phyloP scores from a whole-genome alignment of 92 coral and sea anemone species.

The Palythoa grandis region DNA sequence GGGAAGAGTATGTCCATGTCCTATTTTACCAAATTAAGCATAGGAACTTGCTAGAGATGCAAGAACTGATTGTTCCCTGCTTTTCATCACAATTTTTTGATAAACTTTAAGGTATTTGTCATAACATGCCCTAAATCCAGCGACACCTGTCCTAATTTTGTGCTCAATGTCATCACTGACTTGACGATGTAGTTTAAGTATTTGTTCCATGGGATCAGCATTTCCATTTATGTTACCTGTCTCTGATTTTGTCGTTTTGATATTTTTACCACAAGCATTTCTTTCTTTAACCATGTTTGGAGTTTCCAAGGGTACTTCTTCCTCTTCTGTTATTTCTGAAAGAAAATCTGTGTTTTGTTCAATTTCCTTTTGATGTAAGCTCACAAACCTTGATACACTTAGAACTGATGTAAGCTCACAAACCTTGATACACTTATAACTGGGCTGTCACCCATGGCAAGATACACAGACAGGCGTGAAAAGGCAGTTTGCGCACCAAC shows the following conservation, averaged over 20 bases:
- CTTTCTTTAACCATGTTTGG: neutral
- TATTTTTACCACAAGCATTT: neutral
- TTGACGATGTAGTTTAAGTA: constrained; percentile 50
- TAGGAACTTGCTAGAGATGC: constrained; percentile 53
- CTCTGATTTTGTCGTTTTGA: neutral
- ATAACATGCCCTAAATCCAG: constrained; percentile 47
- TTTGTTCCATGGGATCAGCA: constrained; percentile 23
- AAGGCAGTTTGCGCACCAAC: no score
- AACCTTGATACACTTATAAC: constrained; percentile 28
- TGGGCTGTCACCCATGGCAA: constrained; percentile 19
- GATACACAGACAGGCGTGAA: no score
- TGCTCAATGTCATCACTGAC: constrained; percentile 61
- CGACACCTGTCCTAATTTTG: constrained; percentile 58
- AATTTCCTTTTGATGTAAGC: constrained; percentile 52
- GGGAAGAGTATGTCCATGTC: constrained; percentile 55
- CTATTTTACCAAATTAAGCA: constrained; percentile 57
- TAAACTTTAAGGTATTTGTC: constrained; percentile 48
- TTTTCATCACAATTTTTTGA: constrained; percentile 30
- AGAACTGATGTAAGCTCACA: constrained; percentile 51
- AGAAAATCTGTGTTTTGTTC: constrained; percentile 31
- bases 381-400: constrained; percentile 38
- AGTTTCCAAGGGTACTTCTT: neutral
- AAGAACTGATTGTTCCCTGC: neutral
- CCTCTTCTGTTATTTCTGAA: constrained; percentile 20
- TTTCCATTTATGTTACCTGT: neutral